Percentiles rank a stretch among this genome's conserved stretches.
These are phyloP conservation scores for Ranitomeya imitator DNA, from an alignment of 2,113 vertebrate species.

Conservation along the genomic window DNA sequence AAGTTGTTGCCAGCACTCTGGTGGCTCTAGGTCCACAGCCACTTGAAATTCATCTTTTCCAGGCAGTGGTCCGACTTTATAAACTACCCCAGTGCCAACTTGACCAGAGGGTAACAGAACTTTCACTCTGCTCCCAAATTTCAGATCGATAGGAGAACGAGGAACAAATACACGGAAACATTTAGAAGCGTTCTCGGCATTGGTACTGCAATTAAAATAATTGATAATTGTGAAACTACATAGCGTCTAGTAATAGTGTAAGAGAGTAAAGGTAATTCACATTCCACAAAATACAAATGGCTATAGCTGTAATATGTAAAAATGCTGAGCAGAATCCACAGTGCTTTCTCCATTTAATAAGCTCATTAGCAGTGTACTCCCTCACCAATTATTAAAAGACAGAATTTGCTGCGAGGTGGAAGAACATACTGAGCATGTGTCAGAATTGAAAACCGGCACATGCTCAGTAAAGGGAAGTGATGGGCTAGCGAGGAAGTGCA, in stretches of 20 bases:
- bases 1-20: conserved; percentile 64
- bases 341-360: too few relatives aligned
- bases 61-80: conserved; percentile 71
- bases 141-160: conserved; percentile 74
- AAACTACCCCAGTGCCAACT: conserved; percentile 71
- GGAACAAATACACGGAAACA: conserved; percentile 70
- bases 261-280: neutral
- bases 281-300: neutral
- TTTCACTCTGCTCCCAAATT: conserved; percentile 73
- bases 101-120: conserved; percentile 73
- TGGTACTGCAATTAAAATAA: conserved; percentile 22
- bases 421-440: too few relatives aligned
- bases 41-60: conserved; percentile 70
- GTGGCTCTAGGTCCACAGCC: conserved; percentile 73
- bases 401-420: too few relatives aligned
- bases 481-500: too few relatives aligned
- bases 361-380: too few relatives aligned
- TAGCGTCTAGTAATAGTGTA: neutral
- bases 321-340: neutral
- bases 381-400: too few relatives aligned
- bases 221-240: neutral
- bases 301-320: neutral
- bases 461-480: too few relatives aligned
- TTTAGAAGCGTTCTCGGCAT: neutral
- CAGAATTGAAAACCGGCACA: too few relatives aligned